Evolutionary conservation across 2,888 invertebrate species (phyloP).

Genomic region (Tachina grossa): DNA sequence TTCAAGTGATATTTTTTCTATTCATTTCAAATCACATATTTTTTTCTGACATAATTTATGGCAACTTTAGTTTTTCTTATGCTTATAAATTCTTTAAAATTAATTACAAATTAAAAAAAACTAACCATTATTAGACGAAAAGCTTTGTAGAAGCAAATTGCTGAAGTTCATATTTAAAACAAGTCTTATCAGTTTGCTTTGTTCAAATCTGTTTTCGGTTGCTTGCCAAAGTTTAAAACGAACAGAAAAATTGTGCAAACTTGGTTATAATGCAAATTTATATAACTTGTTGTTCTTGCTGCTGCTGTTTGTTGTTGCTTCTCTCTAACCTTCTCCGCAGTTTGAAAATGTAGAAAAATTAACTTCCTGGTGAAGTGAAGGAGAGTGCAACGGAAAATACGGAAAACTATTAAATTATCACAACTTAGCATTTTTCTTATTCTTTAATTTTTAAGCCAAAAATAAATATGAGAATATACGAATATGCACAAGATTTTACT

Average conservation of each 20-base stretch:
- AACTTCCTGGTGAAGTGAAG: neutral
- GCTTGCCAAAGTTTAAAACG: neutral
- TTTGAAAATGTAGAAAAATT: neutral
- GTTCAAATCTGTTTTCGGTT: neutral
- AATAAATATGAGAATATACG: neutral
- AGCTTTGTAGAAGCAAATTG: neutral
- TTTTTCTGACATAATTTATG: no score
- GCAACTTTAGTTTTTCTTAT: no score
- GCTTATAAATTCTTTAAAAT: no score
- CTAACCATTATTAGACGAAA: no score
- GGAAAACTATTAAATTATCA: slow-evolving; percentile 32
- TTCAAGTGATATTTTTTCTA: no score
- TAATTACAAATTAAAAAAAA: no score
- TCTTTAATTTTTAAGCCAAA: slow-evolving; percentile 7
- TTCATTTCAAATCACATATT: no score
- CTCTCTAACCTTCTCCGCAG: slow-evolving; percentile 37
- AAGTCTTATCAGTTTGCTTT: neutral
- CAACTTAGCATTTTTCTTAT: slow-evolving; percentile 18
- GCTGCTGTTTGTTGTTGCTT: slow-evolving; percentile 8
- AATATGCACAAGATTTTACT: neutral
- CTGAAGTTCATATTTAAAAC: neutral
- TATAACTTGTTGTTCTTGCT: slow-evolving; percentile 28
- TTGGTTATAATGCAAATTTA: slow-evolving; percentile 15
- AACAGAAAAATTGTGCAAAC: slow-evolving; percentile 17
- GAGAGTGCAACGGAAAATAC: neutral